Percentiles rank a stretch among this genome's conserved stretches.
Evolutionary conservation across 2,888 invertebrate species (phyloP).

Genomic region (Clusia tigrina): DNA sequence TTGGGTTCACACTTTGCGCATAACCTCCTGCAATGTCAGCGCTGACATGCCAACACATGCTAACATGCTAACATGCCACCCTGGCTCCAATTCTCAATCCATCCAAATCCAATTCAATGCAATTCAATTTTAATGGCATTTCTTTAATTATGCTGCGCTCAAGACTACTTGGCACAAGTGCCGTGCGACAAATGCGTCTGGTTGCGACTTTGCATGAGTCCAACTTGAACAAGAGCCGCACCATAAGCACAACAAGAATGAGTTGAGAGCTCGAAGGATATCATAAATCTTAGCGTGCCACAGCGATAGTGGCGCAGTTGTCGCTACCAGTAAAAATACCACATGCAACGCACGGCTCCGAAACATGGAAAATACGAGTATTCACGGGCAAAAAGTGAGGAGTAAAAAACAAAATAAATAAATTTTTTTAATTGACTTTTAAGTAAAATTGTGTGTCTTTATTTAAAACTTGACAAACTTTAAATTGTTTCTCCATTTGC

Average conservation of each 20-base stretch:
- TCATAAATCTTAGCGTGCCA: not conserved
- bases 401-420: too few species aligned
- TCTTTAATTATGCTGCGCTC: not conserved
- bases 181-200: too few species aligned
- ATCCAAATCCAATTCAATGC: too few species aligned
- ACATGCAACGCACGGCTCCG: not conserved
- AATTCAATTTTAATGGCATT: not conserved
- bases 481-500: too few species aligned
- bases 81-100: too few species aligned
- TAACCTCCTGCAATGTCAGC: constrained; percentile 24
- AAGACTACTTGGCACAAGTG: not conserved
- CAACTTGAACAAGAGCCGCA: not conserved
- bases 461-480: too few species aligned
- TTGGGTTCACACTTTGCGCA: constrained; percentile 11
- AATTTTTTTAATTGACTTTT: too few species aligned
- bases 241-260: not conserved
- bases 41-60: too few species aligned
- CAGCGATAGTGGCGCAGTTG: not conserved
- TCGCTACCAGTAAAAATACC: not conserved
- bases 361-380: too few species aligned
- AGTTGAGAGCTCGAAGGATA: not conserved
- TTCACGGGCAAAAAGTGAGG: too few species aligned
- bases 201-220: not conserved
- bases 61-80: too few species aligned
- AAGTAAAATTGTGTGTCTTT: too few species aligned